A percentile compares a stretch with the other conserved stretches of the same genome.
phyloP scores from a whole-genome alignment of 2,797 vertebrate genomes.

The Oryzias sinensis region DNA sequence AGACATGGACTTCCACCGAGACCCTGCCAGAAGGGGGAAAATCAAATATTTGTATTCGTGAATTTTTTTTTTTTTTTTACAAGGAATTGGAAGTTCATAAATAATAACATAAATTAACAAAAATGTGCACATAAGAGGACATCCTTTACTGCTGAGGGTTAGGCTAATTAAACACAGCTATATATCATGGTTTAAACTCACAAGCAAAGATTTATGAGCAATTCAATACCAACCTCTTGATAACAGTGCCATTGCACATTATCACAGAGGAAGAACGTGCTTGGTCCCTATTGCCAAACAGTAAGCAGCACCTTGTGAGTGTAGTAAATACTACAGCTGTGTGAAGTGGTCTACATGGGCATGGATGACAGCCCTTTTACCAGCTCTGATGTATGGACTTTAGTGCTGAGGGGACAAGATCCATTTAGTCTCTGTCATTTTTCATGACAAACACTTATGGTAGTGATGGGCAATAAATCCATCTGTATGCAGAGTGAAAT shows the following conservation, averaged over 20 bases:
- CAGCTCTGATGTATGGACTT: conserved; percentile 79
- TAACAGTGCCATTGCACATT: conserved; percentile 20
- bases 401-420: conserved; percentile 74
- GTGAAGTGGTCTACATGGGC: conserved; percentile 51
- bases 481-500: conserved; percentile 61
- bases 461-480: conserved; percentile 79
- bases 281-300: conserved; percentile 21
- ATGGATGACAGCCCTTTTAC: conserved; percentile 76
- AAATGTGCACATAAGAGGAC: background rate
- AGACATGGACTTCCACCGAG: conserved; percentile 98
- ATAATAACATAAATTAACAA: background rate
- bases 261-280: conserved; percentile 17
- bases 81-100: background rate
- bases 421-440: conserved; percentile 82
- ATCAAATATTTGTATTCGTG: too few relatives aligned
- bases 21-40: conserved; percentile 67
- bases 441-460: conserved; percentile 80
- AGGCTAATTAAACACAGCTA: background rate
- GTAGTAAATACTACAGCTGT: conserved; percentile 69
- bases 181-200: background rate
- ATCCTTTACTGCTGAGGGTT: background rate
- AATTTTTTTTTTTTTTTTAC: background rate
- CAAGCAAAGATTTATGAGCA: conserved; percentile 7
- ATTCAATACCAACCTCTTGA: conserved; percentile 16
- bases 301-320: conserved; percentile 48